These are phyloP conservation scores for Cepphus grylle DNA, from an alignment of 2,113 vertebrate genomes.

Conservation along the genomic window DNA sequence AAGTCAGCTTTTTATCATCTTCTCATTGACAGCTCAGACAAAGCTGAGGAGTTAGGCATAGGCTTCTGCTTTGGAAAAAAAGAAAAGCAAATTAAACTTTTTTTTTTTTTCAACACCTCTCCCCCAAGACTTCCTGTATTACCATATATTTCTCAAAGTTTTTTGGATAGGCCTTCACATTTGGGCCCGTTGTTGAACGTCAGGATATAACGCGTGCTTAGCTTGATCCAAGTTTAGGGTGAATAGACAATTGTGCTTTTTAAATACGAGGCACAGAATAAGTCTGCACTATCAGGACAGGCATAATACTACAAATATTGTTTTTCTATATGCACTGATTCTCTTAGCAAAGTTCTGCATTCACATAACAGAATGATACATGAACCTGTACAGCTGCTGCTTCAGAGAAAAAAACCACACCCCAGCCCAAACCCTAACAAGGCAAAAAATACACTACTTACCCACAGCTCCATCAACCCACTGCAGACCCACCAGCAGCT, in stretches of 20 bases:
- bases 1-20: neutral
- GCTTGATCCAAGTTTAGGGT: neutral
- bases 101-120: neutral
- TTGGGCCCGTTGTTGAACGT: neutral
- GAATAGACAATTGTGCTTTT: neutral
- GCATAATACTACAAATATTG: neutral
- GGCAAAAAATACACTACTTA: neutral
- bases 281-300: neutral
- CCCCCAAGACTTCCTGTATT: neutral
- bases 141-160: neutral
- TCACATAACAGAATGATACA: neutral
- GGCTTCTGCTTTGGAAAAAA: neutral
- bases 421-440: neutral
- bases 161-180: neutral
- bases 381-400: neutral
- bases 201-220: neutral
- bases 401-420: neutral
- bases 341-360: neutral
- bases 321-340: neutral
- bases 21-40: neutral
- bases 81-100: neutral
- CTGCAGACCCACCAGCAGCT: neutral
- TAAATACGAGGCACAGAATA: neutral
- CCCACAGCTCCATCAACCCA: neutral
- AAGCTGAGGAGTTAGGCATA: neutral